Evolutionary conservation across 2,113 vertebrate species (phyloP), one percentile per base, ranked within the genome.

Genomic region (Brienomyrus brachyistius): DNA sequence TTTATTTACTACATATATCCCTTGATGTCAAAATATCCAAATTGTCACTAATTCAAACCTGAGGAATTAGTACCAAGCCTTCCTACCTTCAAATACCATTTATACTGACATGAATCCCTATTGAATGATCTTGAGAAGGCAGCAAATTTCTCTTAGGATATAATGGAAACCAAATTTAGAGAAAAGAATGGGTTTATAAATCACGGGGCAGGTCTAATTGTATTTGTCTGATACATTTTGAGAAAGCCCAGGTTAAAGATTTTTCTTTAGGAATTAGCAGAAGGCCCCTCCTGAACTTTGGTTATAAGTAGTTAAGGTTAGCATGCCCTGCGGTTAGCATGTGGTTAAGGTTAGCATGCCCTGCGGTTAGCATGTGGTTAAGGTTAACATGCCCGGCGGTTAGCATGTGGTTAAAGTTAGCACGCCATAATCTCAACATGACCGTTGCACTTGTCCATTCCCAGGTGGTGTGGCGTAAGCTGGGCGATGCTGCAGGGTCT

Each of bases 381-480:
- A 23, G 7, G 6, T 66, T 66, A 66, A 23, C 59, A 27, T 66
- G 56, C 23, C 23, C 7, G 40, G 11, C 10, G 10, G 31, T 80
- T 40, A 23, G 40, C 45, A 11, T 23, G 40, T 3, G 23, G 11
- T 45, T 85, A 85, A 85, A 1, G 13, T 21, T 56, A 23, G 13
- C 17, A 4, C 4, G 0, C 31, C 35, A 0, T 91, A 95, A 96
- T 95, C 96, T 90, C 96, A 96, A 80, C 15, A 77, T 77, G 31
- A 77, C 70, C 0, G 4, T 80, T 93, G 95, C 95, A 95, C 88
- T 96, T 96, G 87, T 92, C 96, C 94, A 96, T 89, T 40, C 47
- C 43, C 95, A 99, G 98, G 98, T 99, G 94, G 98, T 99, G 94
- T 99, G 98, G 98, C 94, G 98, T 90, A 99, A 99, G 92, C 95